These are phyloP conservation scores for Allacma fusca DNA, from an alignment of 2,888 invertebrate species.

Conservation along the genomic window DNA sequence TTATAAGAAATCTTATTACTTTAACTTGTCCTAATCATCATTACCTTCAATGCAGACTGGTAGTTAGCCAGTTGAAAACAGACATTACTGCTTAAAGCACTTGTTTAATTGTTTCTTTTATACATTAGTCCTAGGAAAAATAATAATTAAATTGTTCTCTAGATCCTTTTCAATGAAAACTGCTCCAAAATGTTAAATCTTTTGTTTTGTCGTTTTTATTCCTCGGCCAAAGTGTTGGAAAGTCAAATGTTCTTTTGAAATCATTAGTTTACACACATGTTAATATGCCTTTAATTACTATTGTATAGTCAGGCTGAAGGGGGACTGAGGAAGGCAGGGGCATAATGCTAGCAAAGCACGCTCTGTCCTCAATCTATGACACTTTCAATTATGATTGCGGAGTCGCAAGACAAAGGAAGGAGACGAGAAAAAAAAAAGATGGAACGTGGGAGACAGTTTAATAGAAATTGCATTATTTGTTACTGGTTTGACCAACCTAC, in stretches of 20 bases:
- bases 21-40: too few relatives aligned
- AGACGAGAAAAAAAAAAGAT: background rate
- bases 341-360: constrained; percentile 19
- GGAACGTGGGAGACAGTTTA: constrained; percentile 13
- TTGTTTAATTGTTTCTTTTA: too few relatives aligned
- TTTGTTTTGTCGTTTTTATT: too few relatives aligned
- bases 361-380: constrained; percentile 40
- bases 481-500: constrained; percentile 11
- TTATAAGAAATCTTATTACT: too few relatives aligned
- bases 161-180: too few relatives aligned
- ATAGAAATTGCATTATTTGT: constrained; percentile 11
- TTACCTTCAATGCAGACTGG: too few relatives aligned
- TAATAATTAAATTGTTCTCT: too few relatives aligned
- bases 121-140: too few relatives aligned
- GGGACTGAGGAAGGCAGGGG: background rate
- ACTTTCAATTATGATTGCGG: constrained; percentile 35
- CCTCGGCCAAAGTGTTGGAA: too few relatives aligned
- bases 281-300: background rate
- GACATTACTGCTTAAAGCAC: too few relatives aligned
- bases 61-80: too few relatives aligned
- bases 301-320: constrained; percentile 6
- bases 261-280: constrained; percentile 13
- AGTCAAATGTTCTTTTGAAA: background rate
- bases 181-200: too few relatives aligned
- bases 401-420: background rate